Evolutionary conservation across 2,113 vertebrate genomes (phyloP), one percentile per base, ranked within the genome.

Genomic region (Megaleporinus macrocephalus): DNA sequence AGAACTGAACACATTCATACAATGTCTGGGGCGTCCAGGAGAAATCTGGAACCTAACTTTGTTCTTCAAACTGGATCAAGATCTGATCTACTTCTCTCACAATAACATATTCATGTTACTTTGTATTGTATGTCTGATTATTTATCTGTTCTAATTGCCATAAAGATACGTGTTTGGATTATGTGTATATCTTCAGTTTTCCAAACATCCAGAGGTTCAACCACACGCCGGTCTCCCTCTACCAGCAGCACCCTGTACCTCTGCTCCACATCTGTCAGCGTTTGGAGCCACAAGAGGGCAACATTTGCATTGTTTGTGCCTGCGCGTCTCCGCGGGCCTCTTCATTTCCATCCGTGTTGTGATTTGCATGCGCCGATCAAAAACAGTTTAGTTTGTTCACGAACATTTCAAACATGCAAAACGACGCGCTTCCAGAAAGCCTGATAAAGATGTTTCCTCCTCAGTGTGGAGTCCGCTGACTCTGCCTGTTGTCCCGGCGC

Each of bases 231-330:
- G n/a, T n/a, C n/a, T n/a, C n/a, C n/a, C n/a, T n/a, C n/a, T n/a
- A n/a, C n/a, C n/a, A n/a, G n/a, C n/a, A n/a, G n/a, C n/a, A n/a
- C n/a, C n/a, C n/a, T n/a, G n/a, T n/a, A n/a, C n/a, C n/a, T n/a
- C 41, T 14, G 5, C 47, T 3, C 30, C 18, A 84, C 87, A 82
- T 89, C 87, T 79, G 88, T 89, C 83, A 83, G 78, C 78, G 78
- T 75, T 61, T 83, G 11, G 20, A 73, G 83, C 97, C 98, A 98
- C 97, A 95, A 97, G 97, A 96, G 96, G 98, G 97, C 98, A 97
- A 96, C 96, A 93, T 93, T 95, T 95, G 95, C 95, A 92, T 92
- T 97, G 95, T 97, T 94, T 92, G 85, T 93, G 53, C n/a, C 5
- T 78, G 92, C 94, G 88, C 88, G 82, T 86, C 79, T 72, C 90